Percentiles rank a stretch among this genome's conserved stretches.
Conservation (phyloP, 2,888 invertebrate genomes). For the Eilema sororculum region DNA sequence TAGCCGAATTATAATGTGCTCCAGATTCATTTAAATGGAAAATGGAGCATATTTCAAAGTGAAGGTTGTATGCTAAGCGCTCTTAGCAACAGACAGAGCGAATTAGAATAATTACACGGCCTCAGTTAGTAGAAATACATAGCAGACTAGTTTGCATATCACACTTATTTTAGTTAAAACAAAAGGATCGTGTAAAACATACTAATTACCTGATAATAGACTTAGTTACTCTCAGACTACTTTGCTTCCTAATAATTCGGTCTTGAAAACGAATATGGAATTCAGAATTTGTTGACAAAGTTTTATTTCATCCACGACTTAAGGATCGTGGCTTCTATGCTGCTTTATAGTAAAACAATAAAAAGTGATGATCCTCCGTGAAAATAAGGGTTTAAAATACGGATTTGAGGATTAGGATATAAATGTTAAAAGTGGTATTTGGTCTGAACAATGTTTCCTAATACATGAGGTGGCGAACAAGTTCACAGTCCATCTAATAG, state of each 20-base stretch:
- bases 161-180: not conserved
- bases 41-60: constrained; percentile 39
- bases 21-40: constrained; percentile 36
- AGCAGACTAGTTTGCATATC: constrained; percentile 3
- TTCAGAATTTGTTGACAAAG: not conserved
- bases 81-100: constrained; percentile 39
- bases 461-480: too few relatives aligned
- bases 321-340: not conserved
- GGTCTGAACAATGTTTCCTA: too few relatives aligned
- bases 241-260: not conserved
- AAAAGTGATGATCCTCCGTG: too few relatives aligned
- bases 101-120: constrained; percentile 45
- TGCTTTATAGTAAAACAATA: too few relatives aligned
- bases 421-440: too few relatives aligned
- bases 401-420: too few relatives aligned
- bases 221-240: not conserved
- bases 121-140: constrained; percentile 26
- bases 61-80: constrained; percentile 39
- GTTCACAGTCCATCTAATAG: too few relatives aligned
- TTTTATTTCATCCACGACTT: not conserved
- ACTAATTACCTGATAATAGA: not conserved
- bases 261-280: not conserved
- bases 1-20: constrained; percentile 29
- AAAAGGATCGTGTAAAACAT: not conserved
- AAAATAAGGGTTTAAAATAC: too few relatives aligned